These are phyloP conservation scores for Heliconius charithonia DNA, from an alignment of 2,888 invertebrate species.

Conservation along the genomic window DNA sequence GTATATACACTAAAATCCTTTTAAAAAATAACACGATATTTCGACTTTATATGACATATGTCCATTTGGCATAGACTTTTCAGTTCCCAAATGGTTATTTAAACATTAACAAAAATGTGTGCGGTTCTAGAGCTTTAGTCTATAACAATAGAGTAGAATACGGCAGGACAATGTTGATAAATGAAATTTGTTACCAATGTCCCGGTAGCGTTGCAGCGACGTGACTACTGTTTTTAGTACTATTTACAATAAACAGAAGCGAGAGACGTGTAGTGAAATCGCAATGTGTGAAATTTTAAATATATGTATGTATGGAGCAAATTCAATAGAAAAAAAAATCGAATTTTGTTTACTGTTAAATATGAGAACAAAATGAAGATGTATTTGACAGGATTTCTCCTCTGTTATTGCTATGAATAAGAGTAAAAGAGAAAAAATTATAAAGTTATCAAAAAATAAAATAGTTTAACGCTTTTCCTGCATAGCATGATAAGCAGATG, in stretches of 20 bases:
- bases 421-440: no score
- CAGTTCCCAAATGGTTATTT: slow-evolving; percentile 57
- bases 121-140: slow-evolving; percentile 24
- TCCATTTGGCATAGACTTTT: slow-evolving; percentile 65
- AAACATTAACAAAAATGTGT: slow-evolving; percentile 24
- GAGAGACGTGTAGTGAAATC: slow-evolving; percentile 1
- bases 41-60: slow-evolving; percentile 65
- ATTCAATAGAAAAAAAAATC: neutral
- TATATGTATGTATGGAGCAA: neutral
- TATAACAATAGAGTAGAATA: slow-evolving; percentile 11
- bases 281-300: neutral
- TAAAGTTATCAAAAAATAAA: no score
- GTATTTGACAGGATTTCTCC: no score
- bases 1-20: slow-evolving; percentile 45
- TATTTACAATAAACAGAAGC: slow-evolving; percentile 26
- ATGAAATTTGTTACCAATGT: slow-evolving; percentile 31
- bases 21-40: slow-evolving; percentile 50
- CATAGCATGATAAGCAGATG: neutral
- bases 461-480: neutral
- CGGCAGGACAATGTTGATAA: slow-evolving; percentile 16
- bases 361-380: no score
- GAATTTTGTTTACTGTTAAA: neutral
- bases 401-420: no score
- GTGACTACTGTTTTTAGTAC: slow-evolving; percentile 28
- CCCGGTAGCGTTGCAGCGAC: slow-evolving; percentile 23